phyloP scores from a whole-genome alignment of 2,113 vertebrate species.

The Atractosteus spatula region DNA sequence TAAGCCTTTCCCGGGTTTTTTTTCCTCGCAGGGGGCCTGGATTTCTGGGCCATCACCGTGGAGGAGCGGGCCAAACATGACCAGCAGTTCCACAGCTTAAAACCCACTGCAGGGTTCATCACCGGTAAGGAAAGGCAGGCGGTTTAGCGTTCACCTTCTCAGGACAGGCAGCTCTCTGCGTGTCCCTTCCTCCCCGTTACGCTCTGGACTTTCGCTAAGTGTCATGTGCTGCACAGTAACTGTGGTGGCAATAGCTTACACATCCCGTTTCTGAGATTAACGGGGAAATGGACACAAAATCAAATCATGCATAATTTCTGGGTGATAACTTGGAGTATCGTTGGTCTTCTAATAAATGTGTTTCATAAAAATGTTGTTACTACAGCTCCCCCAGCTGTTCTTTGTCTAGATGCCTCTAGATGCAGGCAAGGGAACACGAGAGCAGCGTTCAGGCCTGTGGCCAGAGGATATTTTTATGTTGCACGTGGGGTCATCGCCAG shows the following conservation, averaged over 20 bases:
- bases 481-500: too few species aligned
- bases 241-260: not conserved
- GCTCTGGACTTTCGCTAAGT: not conserved
- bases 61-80: constrained; percentile 97
- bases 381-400: too few species aligned
- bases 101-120: constrained; percentile 89
- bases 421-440: too few species aligned
- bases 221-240: not conserved
- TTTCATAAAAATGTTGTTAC: too few species aligned
- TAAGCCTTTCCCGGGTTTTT: not conserved
- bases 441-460: too few species aligned
- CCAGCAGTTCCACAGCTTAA: constrained; percentile 94
- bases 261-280: not conserved
- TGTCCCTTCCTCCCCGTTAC: not conserved
- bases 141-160: constrained; percentile 41
- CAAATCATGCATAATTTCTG: too few species aligned
- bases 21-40: constrained; percentile 72
- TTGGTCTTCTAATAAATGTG: too few species aligned
- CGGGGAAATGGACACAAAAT: too few species aligned
- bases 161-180: constrained; percentile 67
- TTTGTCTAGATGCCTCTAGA: too few species aligned
- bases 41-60: constrained; percentile 92
- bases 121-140: constrained; percentile 74
- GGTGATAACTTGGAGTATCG: too few species aligned
- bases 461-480: too few species aligned